Evolutionary conservation across 1,140 invertebrate genomes (phyloP), one percentile per base, ranked within the genome.

Genomic region (Periplaneta americana): DNA sequence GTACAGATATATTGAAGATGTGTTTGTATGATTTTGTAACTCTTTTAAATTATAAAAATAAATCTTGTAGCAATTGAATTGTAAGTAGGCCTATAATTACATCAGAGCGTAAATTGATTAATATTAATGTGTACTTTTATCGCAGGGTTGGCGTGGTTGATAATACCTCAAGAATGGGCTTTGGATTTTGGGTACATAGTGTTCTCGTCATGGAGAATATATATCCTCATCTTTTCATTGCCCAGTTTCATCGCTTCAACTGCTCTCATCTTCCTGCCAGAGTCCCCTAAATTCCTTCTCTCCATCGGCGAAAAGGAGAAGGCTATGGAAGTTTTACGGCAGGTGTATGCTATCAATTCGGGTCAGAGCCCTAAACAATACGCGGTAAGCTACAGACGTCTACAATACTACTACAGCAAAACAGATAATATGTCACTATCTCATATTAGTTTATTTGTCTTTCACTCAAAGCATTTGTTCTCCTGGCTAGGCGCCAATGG

Each of bases 281-380:
- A 95, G 84, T 95, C 93, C 85, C 94, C 94, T 0, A 93, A 94
- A 84, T 95, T 91, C 85, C 86, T 94, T 0, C 88, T 93, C 22
- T 85, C 89, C 8, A 88, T 87, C 82, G 91, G 92, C 82, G 86
- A 89, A 18, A 84, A 89, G 10, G 87, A 90, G 4, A 89, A 91
- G 37, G 89, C 91, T 18, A 85, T 93, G 9, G 86, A 88, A 6
- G 89, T 93, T 0, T 86, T 93, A 48, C 88, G 88, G 82, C 87
- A 85, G 35, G 92, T 93, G 32, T 92, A 92, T 80, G 80, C 86
- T 0, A 84, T 89, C 2, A 92, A 92, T 83, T 90, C 88, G 8
- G 88, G 89, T 74, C 88, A 87, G 78, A 83, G 88, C 33, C 84
- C 85, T 32, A 83, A 87, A 28, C 86, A 85, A 17, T 89, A 88